These are phyloP conservation scores for Shargacucullia verbasci DNA, from an alignment of 2,888 invertebrate species.

Conservation along the genomic window DNA sequence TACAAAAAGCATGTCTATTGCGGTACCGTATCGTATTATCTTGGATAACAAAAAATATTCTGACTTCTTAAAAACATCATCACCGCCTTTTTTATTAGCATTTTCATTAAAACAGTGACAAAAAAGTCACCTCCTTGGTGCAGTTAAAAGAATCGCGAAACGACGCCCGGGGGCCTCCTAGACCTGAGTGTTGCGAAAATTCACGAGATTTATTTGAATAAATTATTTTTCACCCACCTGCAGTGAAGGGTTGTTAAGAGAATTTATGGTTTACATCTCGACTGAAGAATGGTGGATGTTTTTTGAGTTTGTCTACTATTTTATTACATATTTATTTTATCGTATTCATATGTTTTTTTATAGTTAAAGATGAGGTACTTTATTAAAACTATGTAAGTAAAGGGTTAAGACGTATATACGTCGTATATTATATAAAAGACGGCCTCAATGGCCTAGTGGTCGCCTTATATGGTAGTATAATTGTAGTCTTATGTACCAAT, in stretches of 20 bases:
- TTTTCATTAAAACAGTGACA: constrained; percentile 80
- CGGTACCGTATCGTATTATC: constrained; percentile 18
- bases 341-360: too few relatives aligned
- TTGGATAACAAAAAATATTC: constrained; percentile 24
- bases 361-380: too few relatives aligned
- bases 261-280: constrained; percentile 75
- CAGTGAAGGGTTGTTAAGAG: constrained; percentile 84
- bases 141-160: constrained; percentile 83
- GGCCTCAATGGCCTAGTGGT: too few relatives aligned
- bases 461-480: too few relatives aligned
- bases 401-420: too few relatives aligned
- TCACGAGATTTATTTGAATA: constrained; percentile 87
- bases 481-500: too few relatives aligned
- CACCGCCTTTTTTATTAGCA: constrained; percentile 70
- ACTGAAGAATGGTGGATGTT: constrained; percentile 50
- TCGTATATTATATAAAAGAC: too few relatives aligned
- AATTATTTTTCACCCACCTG: constrained; percentile 86
- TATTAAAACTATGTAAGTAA: too few relatives aligned
- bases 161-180: constrained; percentile 81
- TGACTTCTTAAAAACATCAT: constrained; percentile 56
- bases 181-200: constrained; percentile 73
- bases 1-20: constrained; percentile 13
- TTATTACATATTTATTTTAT: constrained; percentile 5
- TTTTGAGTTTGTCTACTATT: constrained; percentile 30
- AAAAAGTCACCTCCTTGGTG: constrained; percentile 74